phyloP scores from a whole-genome alignment of 2,888 invertebrate species.

The Nebria salina region DNA sequence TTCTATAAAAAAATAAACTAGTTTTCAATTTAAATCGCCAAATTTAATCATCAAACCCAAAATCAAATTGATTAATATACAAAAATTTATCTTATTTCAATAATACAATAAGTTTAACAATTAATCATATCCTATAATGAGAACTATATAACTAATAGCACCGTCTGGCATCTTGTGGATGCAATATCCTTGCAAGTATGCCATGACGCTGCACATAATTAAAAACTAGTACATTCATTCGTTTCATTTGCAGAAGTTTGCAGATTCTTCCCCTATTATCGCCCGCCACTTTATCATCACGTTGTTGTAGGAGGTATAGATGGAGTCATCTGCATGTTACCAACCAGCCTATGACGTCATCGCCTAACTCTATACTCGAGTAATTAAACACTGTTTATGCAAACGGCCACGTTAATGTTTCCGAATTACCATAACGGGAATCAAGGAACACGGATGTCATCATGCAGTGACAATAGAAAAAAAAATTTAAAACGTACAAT shows the following conservation, averaged over 20 bases:
- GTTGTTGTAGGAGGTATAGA: background rate
- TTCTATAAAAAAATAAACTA: background rate
- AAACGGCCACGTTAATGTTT: slow-evolving; percentile 41
- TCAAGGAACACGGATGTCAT: slow-evolving; percentile 11
- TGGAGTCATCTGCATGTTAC: slow-evolving; percentile 13
- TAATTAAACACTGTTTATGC: slow-evolving; percentile 46
- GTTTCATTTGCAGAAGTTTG: background rate
- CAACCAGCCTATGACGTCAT: slow-evolving; percentile 35
- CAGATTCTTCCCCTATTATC: background rate
- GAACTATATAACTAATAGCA: background rate
- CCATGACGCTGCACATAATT: slow-evolving; percentile 17
- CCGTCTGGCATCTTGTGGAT: background rate
- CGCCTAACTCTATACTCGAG: slow-evolving; percentile 15
- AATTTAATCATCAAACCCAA: background rate
- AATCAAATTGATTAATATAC: background rate
- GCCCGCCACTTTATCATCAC: background rate
- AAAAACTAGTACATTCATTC: slow-evolving; percentile 1
- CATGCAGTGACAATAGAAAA: background rate
- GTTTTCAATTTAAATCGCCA: background rate
- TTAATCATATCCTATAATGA: background rate
- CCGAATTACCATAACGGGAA: slow-evolving; percentile 43
- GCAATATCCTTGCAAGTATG: background rate
- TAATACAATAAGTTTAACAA: background rate
- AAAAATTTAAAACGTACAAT: background rate
- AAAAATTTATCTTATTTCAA: background rate